Evolutionary conservation across 2,888 invertebrate genomes (phyloP).

Genomic region (Ochlodes sylvanus): DNA sequence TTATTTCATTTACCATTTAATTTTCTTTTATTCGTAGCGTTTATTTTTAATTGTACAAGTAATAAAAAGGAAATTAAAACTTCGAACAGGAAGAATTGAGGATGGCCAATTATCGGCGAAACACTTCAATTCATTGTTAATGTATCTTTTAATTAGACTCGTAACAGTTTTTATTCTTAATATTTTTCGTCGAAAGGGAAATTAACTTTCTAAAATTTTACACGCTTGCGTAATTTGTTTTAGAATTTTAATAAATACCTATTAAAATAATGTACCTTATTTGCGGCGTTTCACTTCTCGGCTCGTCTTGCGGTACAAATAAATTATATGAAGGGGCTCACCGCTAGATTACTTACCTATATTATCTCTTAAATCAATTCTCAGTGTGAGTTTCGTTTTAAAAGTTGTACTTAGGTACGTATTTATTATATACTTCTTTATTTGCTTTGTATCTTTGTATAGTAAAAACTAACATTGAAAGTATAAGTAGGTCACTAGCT

Average conservation of each 20-base stretch:
- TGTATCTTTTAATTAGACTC: conserved; percentile 16
- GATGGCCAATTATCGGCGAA: conserved; percentile 8
- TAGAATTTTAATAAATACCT: conserved; percentile 35
- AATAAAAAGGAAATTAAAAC: neutral
- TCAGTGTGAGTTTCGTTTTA: neutral
- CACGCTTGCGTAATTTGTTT: conserved; percentile 32
- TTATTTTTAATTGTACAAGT: neutral
- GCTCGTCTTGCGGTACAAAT: conserved; percentile 26
- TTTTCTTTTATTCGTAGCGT: neutral
- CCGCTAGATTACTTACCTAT: neutral
- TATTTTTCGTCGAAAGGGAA: conserved; percentile 30
- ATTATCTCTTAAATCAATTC: neutral
- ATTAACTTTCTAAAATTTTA: conserved; percentile 36
- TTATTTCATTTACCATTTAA: conserved; percentile 1
- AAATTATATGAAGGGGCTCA: conserved; percentile 16
- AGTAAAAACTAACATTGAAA: no score
- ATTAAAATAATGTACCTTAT: conserved; percentile 31
- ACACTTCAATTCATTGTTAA: conserved; percentile 10
- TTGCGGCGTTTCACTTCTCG: conserved; percentile 26
- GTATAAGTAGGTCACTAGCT: no score
- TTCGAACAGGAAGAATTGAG: neutral
- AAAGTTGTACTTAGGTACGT: no score
- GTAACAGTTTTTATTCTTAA: conserved; percentile 19
- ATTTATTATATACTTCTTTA: neutral
- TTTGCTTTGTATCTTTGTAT: no score